Conservation (phyloP, 2,113 vertebrate species). For the Sceloporus tristichus region DNA sequence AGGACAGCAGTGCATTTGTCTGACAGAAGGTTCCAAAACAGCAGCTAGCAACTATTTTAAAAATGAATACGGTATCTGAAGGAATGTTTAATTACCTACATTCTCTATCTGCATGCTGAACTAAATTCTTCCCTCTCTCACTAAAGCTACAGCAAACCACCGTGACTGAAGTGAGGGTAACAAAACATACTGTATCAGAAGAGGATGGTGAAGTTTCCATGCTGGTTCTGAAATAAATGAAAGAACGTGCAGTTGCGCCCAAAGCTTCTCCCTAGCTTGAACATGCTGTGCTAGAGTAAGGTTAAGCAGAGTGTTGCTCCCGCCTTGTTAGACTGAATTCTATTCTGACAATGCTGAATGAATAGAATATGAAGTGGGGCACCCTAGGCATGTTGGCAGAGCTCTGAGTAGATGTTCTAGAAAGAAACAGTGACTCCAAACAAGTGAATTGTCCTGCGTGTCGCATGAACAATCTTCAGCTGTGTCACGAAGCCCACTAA, state of each 20-base stretch:
- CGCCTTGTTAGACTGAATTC: constrained; percentile 59
- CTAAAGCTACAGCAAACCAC: not conserved
- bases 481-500: constrained; percentile 55
- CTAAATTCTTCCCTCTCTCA: not conserved
- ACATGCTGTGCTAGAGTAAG: constrained; percentile 55
- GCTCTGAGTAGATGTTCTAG: constrained; percentile 65
- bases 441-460: constrained; percentile 62
- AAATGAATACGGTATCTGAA: constrained; percentile 36
- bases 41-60: not conserved
- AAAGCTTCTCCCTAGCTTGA: constrained; percentile 46
- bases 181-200: constrained; percentile 65
- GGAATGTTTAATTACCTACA: constrained; percentile 27
- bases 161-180: constrained; percentile 18
- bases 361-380: constrained; percentile 72
- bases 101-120: not conserved
- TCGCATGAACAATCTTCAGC: constrained; percentile 60
- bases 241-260: constrained; percentile 35
- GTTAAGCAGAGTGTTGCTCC: constrained; percentile 53
- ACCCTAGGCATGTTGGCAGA: constrained; percentile 73
- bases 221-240: constrained; percentile 19
- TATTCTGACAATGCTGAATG: constrained; percentile 74
- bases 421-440: constrained; percentile 72
- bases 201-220: constrained; percentile 69
- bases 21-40: accelerated
- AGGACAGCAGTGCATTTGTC: not conserved